Percentiles rank a stretch among this genome's conserved stretches.
Conservation (phyloP, 2,113 vertebrate genomes). For the Dasyprocta punctata region DNA sequence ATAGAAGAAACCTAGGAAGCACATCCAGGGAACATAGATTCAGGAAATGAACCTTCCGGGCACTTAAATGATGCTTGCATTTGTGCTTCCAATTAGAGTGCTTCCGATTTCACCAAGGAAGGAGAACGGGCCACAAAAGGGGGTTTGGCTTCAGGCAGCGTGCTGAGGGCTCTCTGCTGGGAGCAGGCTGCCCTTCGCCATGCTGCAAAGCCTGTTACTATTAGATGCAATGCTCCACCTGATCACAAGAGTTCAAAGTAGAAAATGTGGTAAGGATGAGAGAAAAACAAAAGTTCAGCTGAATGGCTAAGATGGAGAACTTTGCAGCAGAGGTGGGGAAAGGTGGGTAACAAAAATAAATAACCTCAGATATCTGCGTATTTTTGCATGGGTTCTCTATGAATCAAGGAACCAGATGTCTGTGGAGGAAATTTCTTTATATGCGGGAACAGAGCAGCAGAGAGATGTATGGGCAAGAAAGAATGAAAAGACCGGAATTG, state of each 20-base stretch:
- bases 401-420: neutral
- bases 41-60: neutral
- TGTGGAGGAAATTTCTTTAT: neutral
- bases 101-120: neutral
- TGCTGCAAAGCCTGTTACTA: neutral
- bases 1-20: neutral
- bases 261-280: neutral
- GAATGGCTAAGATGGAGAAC: neutral
- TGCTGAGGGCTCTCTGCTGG: neutral
- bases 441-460: neutral
- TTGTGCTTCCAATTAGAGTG: neutral
- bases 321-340: neutral
- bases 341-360: neutral
- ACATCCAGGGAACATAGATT: neutral
- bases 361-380: neutral
- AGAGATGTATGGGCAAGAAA: neutral
- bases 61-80: accelerated
- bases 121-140: neutral
- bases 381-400: neutral
- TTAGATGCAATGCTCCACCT: neutral
- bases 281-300: neutral
- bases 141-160: neutral
- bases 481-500: neutral
- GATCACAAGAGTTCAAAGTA: neutral
- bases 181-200: neutral